A percentile compares a stretch with the other conserved stretches of the same genome.
Conservation (phyloP, 2,113 vertebrate species). For the Paramormyrops kingsleyae region DNA sequence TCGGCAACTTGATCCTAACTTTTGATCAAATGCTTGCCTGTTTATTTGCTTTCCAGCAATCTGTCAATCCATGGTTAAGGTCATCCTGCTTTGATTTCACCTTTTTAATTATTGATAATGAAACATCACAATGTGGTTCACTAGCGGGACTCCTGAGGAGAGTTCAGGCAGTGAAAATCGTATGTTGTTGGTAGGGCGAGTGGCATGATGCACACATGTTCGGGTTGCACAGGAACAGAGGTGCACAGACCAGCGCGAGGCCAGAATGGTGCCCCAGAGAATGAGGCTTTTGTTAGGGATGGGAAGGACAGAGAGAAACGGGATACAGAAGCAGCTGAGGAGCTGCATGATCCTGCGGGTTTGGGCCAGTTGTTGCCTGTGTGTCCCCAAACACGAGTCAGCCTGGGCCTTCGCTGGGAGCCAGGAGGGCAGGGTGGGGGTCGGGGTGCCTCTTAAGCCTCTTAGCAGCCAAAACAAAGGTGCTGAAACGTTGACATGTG, state of each 20-base stretch:
- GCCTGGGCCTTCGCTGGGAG: background rate
- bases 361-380: background rate
- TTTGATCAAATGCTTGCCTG: background rate
- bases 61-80: background rate
- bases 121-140: background rate
- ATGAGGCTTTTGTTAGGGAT: background rate
- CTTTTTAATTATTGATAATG: background rate
- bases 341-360: background rate
- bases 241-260: background rate
- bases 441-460: background rate
- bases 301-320: background rate
- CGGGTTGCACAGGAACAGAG: too few relatives aligned
- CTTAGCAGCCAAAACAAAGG: background rate
- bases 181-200: background rate
- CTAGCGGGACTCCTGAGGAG: background rate
- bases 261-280: background rate
- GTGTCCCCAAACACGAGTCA: background rate
- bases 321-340: background rate
- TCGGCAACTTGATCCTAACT: background rate
- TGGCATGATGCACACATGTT: background rate
- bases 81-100: background rate
- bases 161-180: background rate
- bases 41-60: background rate
- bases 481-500: background rate
- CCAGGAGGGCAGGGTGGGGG: background rate